phyloP scores from a whole-genome alignment of 2,797 vertebrate species.

The Sandelia bainsii region DNA sequence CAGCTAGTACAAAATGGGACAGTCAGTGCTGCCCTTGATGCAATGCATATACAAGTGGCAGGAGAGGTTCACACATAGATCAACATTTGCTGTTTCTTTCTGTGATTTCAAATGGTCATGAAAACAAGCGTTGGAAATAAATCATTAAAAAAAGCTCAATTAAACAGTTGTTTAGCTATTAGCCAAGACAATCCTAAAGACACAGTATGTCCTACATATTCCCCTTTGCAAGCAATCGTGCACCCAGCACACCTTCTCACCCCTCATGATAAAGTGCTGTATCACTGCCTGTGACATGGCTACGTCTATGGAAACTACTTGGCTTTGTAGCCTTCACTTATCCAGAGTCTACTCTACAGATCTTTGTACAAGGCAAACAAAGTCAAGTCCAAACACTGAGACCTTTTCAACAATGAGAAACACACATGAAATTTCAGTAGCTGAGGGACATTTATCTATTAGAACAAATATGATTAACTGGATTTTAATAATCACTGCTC shows the following conservation, averaged over 20 bases:
- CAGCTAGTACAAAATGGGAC: slow-evolving; percentile 52
- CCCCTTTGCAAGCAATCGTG: slow-evolving; percentile 43
- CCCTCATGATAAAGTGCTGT: slow-evolving; percentile 63
- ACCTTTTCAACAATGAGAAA: slow-evolving; percentile 22
- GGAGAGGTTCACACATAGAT: slow-evolving; percentile 15
- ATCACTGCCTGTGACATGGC: slow-evolving; percentile 48
- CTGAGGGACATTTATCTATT: slow-evolving; percentile 46
- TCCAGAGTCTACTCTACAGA: slow-evolving; percentile 40
- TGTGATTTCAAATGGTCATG: neutral
- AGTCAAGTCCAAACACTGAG: slow-evolving; percentile 4
- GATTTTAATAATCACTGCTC: slow-evolving; percentile 47
- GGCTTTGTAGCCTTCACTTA: slow-evolving; percentile 44
- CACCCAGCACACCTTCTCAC: slow-evolving; percentile 50
- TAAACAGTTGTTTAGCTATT: slow-evolving; percentile 9
- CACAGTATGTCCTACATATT: slow-evolving; percentile 38
- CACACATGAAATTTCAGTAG: slow-evolving; percentile 38
- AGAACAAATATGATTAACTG: slow-evolving; percentile 66
- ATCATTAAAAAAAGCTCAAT: neutral
- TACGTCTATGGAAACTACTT: slow-evolving; percentile 50
- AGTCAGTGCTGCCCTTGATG: slow-evolving; percentile 53
- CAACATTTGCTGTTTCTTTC: slow-evolving; percentile 3
- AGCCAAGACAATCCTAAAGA: slow-evolving; percentile 15
- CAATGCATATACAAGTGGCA: slow-evolving; percentile 24
- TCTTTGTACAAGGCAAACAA: slow-evolving; percentile 62
- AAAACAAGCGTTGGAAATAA: slow-evolving; percentile 2